phyloP scores from a whole-genome alignment of 2,888 invertebrate genomes.

The Cephalotes varians region DNA sequence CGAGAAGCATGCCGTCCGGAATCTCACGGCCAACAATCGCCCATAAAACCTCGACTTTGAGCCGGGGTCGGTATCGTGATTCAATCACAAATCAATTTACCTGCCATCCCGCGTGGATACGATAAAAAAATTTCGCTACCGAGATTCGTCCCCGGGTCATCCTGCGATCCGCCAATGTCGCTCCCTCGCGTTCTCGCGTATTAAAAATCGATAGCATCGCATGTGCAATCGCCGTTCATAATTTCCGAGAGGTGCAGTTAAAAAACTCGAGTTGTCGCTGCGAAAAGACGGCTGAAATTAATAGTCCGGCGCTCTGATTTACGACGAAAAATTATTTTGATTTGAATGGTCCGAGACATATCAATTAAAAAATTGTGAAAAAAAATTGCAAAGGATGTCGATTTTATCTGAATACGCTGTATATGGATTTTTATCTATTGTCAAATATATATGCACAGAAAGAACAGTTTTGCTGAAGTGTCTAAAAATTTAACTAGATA shows the following conservation, averaged over 20 bases:
- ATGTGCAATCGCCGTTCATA: conserved; percentile 38
- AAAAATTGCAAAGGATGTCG: neutral
- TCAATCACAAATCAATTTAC: conserved; percentile 79
- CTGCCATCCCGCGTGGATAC: conserved; percentile 67
- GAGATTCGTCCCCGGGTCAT: conserved; percentile 63
- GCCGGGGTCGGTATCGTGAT: conserved; percentile 66
- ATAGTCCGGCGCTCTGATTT: conserved; percentile 5
- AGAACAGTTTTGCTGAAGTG: too few species aligned
- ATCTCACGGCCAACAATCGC: conserved; percentile 61
- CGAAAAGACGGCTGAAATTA: conserved; percentile 19
- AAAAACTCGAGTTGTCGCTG: conserved; percentile 16
- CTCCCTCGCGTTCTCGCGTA: conserved; percentile 40
- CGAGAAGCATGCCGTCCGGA: conserved; percentile 62
- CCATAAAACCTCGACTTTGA: conserved; percentile 70
- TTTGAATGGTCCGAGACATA: neutral
- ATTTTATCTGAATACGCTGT: neutral
- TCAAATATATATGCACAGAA: neutral
- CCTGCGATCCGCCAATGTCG: conserved; percentile 58
- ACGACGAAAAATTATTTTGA: conserved; percentile 1
- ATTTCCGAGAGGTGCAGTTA: conserved; percentile 40
- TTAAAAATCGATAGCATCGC: conserved; percentile 59
- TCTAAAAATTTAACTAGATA: too few species aligned
- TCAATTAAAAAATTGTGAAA: neutral
- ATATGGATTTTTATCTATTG: neutral
- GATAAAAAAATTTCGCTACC: conserved; percentile 69